A percentile compares a stretch with the other conserved stretches of the same genome.
Evolutionary conservation across 1,140 invertebrate genomes (phyloP).

Genomic region (Teleopsis dalmanni): DNA sequence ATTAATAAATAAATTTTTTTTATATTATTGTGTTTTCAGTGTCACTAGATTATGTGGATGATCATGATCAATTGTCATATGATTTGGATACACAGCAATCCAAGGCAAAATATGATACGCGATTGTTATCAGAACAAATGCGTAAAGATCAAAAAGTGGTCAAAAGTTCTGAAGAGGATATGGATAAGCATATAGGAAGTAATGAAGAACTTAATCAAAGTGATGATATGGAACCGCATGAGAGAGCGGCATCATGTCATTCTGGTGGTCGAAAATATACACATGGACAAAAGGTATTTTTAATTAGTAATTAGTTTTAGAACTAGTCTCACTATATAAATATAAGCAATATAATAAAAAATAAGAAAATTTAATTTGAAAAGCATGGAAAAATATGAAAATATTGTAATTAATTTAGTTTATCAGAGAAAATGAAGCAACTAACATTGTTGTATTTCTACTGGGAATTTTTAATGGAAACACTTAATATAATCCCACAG

Average conservation of each 20-base stretch:
- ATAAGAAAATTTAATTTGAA: not conserved
- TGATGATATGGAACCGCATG: slow-evolving; percentile 37
- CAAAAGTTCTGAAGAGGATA: slow-evolving; percentile 11
- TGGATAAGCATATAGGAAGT: not conserved
- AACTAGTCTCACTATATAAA: too few species aligned
- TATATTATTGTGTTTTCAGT: not conserved
- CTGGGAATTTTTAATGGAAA: too few species aligned
- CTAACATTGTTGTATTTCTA: too few species aligned
- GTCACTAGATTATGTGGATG: slow-evolving; percentile 35
- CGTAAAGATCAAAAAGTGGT: slow-evolving; percentile 21
- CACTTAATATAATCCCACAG: too few species aligned
- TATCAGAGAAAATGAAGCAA: too few species aligned
- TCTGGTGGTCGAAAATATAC: slow-evolving; percentile 38
- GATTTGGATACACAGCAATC: slow-evolving; percentile 41
- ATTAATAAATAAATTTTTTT: too few species aligned
- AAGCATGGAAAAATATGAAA: too few species aligned
- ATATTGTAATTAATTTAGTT: too few species aligned
- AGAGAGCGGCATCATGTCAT: slow-evolving; percentile 36
- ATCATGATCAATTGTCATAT: slow-evolving; percentile 33
- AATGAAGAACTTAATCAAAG: slow-evolving; percentile 6
- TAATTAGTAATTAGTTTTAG: not conserved
- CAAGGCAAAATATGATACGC: slow-evolving; percentile 42
- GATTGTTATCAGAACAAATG: slow-evolving; percentile 39
- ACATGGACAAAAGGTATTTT: slow-evolving; percentile 38
- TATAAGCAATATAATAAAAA: not conserved